Evolutionary conservation across 1,140 invertebrate genomes (phyloP), one percentile per base, ranked within the genome.

Genomic region (Archivesica marissinica): DNA sequence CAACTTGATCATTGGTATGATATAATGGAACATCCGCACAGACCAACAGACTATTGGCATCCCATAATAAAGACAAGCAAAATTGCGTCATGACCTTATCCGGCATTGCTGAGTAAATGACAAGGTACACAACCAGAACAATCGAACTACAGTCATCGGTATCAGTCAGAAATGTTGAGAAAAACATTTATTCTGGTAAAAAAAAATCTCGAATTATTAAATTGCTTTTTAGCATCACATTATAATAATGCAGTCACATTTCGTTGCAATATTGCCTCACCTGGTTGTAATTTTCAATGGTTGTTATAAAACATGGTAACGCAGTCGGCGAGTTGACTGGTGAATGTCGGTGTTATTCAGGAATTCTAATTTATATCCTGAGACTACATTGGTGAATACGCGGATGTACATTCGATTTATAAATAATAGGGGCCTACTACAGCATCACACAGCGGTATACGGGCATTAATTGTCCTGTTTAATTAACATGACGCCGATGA

Each of bases 11-110:
- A 93, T 79, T 93, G 92, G 92, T 93, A 92, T 70, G 91, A 93
- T 61, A 93, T 93, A 39, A 93, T 93, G 92, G 92, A 93, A 79
- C 92, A 93, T 61, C 92, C 92, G n/a, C 92, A 93, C 59, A 78
- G 92, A 17, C 89, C 92, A 11, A 89, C 92, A 13, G 92, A 93
- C 84, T 89, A 91, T 84, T 93, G 92, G 92, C 91, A 93, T 87
- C 89, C 91, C 1, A 89, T 93, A 64, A 93, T 93, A 84, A 93
- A 93, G 75, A 92, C 91, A 1, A 91, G 90, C 64, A 93, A 93
- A 86, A 91, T 92, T 41, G 86, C 83, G 13, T 92, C 91, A 50
- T 92, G 90, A 92, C 83, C 68, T 30, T 47, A 38, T 47, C 9
- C 9, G 20, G 44, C 33, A 11, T 11, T 38, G 30, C 6, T 11